Conservation (phyloP, 1,140 invertebrate genomes). For the Drosophila kepulauana region DNA sequence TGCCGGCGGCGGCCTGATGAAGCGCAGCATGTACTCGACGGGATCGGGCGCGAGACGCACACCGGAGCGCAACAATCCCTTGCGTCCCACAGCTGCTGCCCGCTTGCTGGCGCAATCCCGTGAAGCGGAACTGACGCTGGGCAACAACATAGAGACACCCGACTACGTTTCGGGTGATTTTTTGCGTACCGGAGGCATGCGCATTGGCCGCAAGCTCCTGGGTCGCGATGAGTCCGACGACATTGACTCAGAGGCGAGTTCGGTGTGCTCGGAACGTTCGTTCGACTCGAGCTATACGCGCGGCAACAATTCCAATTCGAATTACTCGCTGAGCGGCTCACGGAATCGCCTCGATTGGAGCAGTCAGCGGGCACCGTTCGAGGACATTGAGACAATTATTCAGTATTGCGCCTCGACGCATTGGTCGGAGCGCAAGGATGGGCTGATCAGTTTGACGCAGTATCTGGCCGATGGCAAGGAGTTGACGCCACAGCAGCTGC, state of each 20-base stretch:
- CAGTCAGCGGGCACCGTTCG: conserved; percentile 85
- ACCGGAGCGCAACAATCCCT: conserved; percentile 86
- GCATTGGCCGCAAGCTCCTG: conserved; percentile 76
- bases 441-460: conserved; percentile 91
- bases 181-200: conserved; percentile 68
- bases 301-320: conserved; percentile 79
- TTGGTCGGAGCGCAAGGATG: conserved; percentile 97
- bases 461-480: conserved; percentile 83
- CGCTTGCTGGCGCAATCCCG: conserved; percentile 94
- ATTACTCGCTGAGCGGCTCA: conserved; percentile 92
- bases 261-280: conserved; percentile 96
- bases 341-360: conserved; percentile 89
- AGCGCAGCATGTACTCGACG: conserved; percentile 76
- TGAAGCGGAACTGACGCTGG: conserved; percentile 94
- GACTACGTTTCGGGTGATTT: conserved; percentile 67
- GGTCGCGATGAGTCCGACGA: conserved; percentile 91
- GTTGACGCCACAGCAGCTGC: conserved; percentile 77
- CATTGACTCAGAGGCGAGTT: conserved; percentile 97
- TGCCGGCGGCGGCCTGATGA: conserved; percentile 59
- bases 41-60: conserved; percentile 83
- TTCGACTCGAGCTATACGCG: conserved; percentile 90
- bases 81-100: conserved; percentile 90
- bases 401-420: conserved; percentile 93
- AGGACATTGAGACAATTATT: conserved; percentile 96
- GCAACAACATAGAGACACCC: conserved; percentile 87